Percentiles rank a stretch among this genome's conserved stretches.
Evolutionary conservation across 2,113 vertebrate species (phyloP).

Genomic region (Sinosuthora webbiana): DNA sequence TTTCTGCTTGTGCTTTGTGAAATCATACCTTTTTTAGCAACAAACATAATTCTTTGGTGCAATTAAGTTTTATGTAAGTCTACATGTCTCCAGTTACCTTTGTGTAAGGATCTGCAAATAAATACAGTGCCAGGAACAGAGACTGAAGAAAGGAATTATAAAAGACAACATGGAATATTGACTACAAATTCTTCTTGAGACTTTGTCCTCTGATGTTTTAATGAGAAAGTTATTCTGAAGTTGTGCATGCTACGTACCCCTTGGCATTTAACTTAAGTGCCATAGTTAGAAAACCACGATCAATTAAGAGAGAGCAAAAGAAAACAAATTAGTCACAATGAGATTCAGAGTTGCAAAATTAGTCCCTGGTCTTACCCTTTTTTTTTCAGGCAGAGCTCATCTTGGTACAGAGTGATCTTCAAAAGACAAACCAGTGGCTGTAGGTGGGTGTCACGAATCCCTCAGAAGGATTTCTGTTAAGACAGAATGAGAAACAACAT

Average conservation of each 20-base stretch:
- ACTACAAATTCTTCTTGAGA: constrained; percentile 24
- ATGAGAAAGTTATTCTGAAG: constrained; percentile 9
- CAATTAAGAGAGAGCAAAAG: neutral
- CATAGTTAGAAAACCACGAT: neutral
- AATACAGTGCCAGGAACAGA: neutral
- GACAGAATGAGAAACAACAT: neutral
- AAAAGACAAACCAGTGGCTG: neutral
- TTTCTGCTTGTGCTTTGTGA: neutral
- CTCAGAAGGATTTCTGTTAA: neutral
- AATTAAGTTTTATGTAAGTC: neutral
- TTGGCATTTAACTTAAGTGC: neutral
- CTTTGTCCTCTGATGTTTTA: constrained; percentile 1
- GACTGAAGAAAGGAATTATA: neutral
- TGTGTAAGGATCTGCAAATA: neutral
- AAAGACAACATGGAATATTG: neutral
- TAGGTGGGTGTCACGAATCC: neutral
- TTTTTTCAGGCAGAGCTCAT: neutral
- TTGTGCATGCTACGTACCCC: neutral
- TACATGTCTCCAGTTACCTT: neutral
- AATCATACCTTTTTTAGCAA: neutral
- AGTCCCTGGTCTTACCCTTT: neutral
- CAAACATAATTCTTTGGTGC: neutral
- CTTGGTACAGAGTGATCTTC: neutral
- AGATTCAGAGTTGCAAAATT: neutral
- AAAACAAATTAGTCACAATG: neutral